A percentile compares a stretch with the other conserved stretches of the same genome.
phyloP scores from a whole-genome alignment of 2,888 invertebrate genomes.

The Orchestes rusci region DNA sequence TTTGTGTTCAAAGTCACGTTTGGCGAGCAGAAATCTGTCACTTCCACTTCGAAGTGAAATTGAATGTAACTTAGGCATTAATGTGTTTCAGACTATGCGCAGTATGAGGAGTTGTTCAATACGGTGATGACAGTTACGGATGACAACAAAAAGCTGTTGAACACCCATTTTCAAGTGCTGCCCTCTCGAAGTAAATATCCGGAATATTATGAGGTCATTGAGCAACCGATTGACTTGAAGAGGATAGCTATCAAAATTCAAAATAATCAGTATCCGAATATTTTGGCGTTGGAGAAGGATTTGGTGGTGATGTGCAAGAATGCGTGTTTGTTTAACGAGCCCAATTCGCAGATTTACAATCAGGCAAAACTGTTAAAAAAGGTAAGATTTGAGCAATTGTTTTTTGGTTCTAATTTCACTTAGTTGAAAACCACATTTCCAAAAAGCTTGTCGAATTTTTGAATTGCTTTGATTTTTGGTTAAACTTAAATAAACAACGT shows the following conservation, averaged over 20 bases:
- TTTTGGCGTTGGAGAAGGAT: conserved; percentile 85
- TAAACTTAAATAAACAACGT: no score
- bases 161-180: conserved; percentile 80
- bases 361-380: conserved; percentile 86
- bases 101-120: conserved; percentile 85
- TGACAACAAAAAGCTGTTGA: conserved; percentile 72
- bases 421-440: no score
- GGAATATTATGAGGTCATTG: conserved; percentile 90
- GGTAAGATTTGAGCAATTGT: no score
- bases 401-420: no score
- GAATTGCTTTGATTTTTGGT: no score
- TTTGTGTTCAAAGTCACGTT: no score
- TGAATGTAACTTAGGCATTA: no score
- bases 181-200: conserved; percentile 92
- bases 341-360: conserved; percentile 93
- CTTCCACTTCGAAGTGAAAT: no score
- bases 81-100: conserved; percentile 40
- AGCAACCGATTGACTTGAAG: conserved; percentile 90
- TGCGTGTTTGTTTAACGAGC: conserved; percentile 93
- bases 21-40: no score
- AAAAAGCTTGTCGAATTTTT: no score
- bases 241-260: conserved; percentile 88
- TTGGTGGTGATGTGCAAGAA: conserved; percentile 86
- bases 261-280: conserved; percentile 66
- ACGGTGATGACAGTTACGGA: conserved; percentile 83